Conservation (phyloP, 2,113 vertebrate species). For the Thryonomys swinderianus region DNA sequence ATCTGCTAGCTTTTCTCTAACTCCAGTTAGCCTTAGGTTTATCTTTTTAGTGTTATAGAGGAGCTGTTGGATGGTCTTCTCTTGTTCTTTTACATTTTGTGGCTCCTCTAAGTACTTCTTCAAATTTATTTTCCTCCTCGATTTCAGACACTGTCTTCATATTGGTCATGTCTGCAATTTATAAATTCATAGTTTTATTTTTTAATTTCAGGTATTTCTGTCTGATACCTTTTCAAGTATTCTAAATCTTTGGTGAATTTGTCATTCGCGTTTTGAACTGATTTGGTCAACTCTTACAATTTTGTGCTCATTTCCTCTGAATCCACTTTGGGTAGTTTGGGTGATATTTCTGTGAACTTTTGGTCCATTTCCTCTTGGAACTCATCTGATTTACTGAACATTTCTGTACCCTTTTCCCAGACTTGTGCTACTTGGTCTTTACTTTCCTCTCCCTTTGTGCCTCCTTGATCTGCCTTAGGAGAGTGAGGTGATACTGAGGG, state of each 20-base stretch:
- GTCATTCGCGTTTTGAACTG: not conserved
- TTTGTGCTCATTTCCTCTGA: not conserved
- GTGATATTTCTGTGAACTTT: not conserved
- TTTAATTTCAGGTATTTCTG: not conserved
- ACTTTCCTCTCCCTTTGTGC: not conserved
- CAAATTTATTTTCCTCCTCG: not conserved
- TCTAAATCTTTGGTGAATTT: not conserved
- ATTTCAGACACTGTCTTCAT: not conserved
- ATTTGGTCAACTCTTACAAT: not conserved
- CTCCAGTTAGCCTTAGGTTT: not conserved
- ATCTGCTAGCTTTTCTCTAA: not conserved
- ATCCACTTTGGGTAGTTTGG: not conserved
- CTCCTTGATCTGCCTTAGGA: not conserved
- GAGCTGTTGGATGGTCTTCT: not conserved
- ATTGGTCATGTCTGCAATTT: not conserved
- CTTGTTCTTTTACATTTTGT: not conserved
- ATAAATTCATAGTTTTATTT: not conserved
- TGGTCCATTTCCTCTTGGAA: not conserved
- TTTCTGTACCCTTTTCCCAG: not conserved
- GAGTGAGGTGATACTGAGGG: not conserved
- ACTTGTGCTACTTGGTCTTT: not conserved
- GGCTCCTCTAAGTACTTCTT: not conserved
- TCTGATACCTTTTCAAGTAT: not conserved
- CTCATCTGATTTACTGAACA: not conserved
- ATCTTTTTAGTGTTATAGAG: not conserved